Base-by-base conservation (phyloP, 2,113 vertebrate genomes). In the Pao palembangensis region DNA sequence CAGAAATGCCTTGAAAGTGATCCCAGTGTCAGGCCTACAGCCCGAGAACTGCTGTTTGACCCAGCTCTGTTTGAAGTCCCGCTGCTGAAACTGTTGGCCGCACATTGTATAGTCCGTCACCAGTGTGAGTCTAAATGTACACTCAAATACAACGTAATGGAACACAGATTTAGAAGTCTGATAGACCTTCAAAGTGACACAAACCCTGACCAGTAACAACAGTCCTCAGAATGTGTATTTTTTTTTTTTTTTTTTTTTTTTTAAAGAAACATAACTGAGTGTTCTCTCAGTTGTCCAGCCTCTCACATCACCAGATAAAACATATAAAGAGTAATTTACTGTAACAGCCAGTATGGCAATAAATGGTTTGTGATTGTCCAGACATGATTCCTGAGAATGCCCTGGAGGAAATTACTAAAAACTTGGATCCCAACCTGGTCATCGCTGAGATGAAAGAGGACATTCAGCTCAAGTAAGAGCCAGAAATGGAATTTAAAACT, bases 351-450 rank as follows among this genome's bases (percentile, higher is more conserved):
- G 0, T 3, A 8, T 31, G 42, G 18, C 6, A 4, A 3, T 12
- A 13, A 25, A 21, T 58, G 10, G 3, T 60, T 71, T 67, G 0
- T 66, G 16, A 64, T 55, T 71, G 17, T 73, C 28, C 83, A 95
- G 96, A 98, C 71, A 94, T 97, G 94, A 96, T 98, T 75, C 93
- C 96, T 72, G 96, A 99, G 79, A 98, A 99, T 8, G 95, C 96
- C 69, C 85, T 98, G 61, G 94, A 99, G 84, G 96, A 99, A 82
- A 94, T 98, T 66, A 98, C 96, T 34, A 99, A 99, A 88, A 97
- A 97, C 88, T 91, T 97, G 14, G 96, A 98, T 72, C 95, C 94
- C 75, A 94, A 91, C 16, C 92, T 95, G 0, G 91, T 98, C 61
- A 87, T 98, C 55, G 93, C 93, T 49, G 96, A 96, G 75, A 93